Base-by-base conservation (phyloP, 2,888 invertebrate genomes). In the Diploptera punctata region DNA sequence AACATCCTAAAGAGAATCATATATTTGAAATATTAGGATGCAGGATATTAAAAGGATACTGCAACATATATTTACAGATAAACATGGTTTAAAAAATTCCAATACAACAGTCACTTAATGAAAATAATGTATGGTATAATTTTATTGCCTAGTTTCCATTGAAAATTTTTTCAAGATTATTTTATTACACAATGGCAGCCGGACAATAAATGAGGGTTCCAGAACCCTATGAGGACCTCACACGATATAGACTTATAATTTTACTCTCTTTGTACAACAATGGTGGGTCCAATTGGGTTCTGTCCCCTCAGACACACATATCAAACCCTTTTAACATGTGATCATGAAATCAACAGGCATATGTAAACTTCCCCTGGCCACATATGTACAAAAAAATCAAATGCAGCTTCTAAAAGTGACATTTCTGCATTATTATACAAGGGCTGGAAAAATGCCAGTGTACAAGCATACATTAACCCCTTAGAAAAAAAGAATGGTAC, bases 91-190 rank as follows among this genome's bases (percentile, higher is more conserved):
- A 9, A 52, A 52, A 9, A 52, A 52, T 24, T 24, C 52, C 10
- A 52, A 9, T 24, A 21, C 57, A 57, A 57, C 57, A 57, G 57
- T 57, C 31, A 16, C 57, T 57, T 57, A 57, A 83, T 84, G 84
- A 84, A 84, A 84, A 84, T 84, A 84, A 83, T 84, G 83, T 84
- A 84, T 83, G 84, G 74, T 76, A 74, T 74, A 75, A 81, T 81
- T 81, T 82, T 84, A 84, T 84, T 84, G 84, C 84, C 84, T 84
- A 84, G 83, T 73, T 73, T 73, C 67, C 67, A 73, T 49, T 73
- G 60, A 70, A 73, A 73, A 70, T 67, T 70, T 73, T 73, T 73
- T 65, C 52, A 47, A 67, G 65, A 44, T 67, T 73, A 57, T 33
- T 70, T 72, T 71, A 61, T 24, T 68, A 72, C 69, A 72, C 68